Percentiles rank a stretch among this genome's conserved stretches.
Evolutionary conservation across 2,797 vertebrate genomes (phyloP).

Genomic region (Xerus rutilus): DNA sequence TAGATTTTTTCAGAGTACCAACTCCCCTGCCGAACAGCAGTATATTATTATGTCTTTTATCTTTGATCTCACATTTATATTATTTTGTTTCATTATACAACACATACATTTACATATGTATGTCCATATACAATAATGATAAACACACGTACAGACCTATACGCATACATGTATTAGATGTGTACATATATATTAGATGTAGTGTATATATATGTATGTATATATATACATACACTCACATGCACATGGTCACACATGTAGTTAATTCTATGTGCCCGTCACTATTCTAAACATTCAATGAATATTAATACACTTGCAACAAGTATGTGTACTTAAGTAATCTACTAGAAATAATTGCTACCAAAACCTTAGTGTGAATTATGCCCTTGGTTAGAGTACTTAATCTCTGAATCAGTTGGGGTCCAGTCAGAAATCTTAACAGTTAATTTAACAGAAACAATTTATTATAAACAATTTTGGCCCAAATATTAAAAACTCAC

Average conservation of each 20-base stretch:
- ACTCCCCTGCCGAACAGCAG: background rate
- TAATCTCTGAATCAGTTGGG: background rate
- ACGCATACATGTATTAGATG: too few species aligned
- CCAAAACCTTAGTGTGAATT: background rate
- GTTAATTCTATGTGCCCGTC: background rate
- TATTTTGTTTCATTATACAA: background rate
- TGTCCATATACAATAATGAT: background rate
- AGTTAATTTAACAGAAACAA: constrained; percentile 51
- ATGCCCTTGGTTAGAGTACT: background rate
- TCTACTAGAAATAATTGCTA: background rate
- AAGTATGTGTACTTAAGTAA: background rate
- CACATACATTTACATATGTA: background rate
- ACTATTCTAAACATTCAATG: background rate
- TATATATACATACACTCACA: background rate
- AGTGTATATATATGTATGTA: too few species aligned
- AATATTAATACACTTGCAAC: background rate
- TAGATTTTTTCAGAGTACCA: background rate
- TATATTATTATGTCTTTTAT: background rate
- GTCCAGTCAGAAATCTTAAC: background rate
- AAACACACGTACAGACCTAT: background rate
- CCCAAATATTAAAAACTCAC: background rate
- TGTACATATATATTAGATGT: too few species aligned
- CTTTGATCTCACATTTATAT: background rate
- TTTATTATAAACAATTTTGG: constrained; percentile 3
- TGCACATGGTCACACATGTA: background rate